phyloP scores from a whole-genome alignment of 2,113 vertebrate species.

The Procavia capensis region DNA sequence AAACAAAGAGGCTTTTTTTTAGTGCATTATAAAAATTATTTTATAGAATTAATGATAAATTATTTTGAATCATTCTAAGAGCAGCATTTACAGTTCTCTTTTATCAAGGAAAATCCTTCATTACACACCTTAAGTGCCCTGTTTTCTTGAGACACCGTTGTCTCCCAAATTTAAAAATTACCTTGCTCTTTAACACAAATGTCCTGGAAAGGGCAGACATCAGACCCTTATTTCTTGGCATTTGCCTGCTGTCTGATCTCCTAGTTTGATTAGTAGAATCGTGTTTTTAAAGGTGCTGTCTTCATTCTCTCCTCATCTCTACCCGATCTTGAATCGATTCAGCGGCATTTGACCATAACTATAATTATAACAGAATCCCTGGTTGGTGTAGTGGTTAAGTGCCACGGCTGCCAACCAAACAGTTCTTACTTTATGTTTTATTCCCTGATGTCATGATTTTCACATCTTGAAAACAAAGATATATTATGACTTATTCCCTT shows the following conservation, averaged over 20 bases:
- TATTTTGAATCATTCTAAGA: neutral
- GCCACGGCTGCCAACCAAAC: no score
- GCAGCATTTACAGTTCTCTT: neutral
- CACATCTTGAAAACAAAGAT: neutral
- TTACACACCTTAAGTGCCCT: neutral
- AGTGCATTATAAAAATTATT: neutral
- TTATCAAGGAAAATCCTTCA: neutral
- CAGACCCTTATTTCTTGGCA: slow-evolving; percentile 39
- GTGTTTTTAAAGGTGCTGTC: slow-evolving; percentile 48
- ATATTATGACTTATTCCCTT: neutral
- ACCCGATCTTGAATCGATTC: neutral
- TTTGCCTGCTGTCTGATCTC: slow-evolving; percentile 12
- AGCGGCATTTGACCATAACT: neutral
- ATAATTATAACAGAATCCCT: slow-evolving; percentile 5
- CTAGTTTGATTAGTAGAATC: slow-evolving; percentile 46
- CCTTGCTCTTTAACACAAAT: slow-evolving; percentile 51
- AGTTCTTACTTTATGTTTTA: neutral
- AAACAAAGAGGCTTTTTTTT: neutral
- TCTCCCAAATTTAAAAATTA: slow-evolving; percentile 42
- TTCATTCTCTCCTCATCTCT: slow-evolving; percentile 38
- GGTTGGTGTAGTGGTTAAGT: no score
- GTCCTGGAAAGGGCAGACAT: slow-evolving; percentile 22
- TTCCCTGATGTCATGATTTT: neutral
- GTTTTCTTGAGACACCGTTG: neutral
- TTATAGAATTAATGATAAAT: neutral